Evolutionary conservation across 1,140 invertebrate genomes (phyloP).

Genomic region (Drosophila burlai): DNA sequence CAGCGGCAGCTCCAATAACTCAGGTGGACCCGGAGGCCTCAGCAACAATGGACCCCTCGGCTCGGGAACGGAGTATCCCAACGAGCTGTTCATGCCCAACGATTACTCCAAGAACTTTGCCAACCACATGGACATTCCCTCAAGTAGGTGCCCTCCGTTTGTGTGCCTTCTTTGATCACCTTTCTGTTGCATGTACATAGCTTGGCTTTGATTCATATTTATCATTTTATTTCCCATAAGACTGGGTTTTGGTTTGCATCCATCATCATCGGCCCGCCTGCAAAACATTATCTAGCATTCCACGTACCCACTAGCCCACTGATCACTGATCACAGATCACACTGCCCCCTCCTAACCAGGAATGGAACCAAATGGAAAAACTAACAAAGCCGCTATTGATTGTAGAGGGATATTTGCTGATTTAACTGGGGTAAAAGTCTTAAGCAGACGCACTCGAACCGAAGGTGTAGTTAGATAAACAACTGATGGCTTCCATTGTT

Average conservation of each 20-base stretch:
- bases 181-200: slow-evolving; percentile 65
- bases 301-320: slow-evolving; percentile 40
- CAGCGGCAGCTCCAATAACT: slow-evolving; percentile 49
- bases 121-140: slow-evolving; percentile 85
- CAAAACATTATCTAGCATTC: slow-evolving; percentile 17
- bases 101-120: slow-evolving; percentile 83
- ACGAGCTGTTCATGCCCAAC: slow-evolving; percentile 82
- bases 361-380: slow-evolving; percentile 47
- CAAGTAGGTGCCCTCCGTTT: slow-evolving; percentile 71
- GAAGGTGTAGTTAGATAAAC: slow-evolving; percentile 39
- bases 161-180: slow-evolving; percentile 23
- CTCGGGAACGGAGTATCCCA: slow-evolving; percentile 72
- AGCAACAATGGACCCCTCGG: slow-evolving; percentile 38
- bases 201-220: slow-evolving; percentile 26
- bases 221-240: slow-evolving; percentile 19
- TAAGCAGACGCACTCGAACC: slow-evolving; percentile 24
- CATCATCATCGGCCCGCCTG: slow-evolving; percentile 1
- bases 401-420: slow-evolving; percentile 41
- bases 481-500: slow-evolving; percentile 27
- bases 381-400: slow-evolving; percentile 29
- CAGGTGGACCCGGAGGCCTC: slow-evolving; percentile 18
- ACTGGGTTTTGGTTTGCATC: slow-evolving; percentile 26
- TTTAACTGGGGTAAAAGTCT: slow-evolving; percentile 39
- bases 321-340: slow-evolving; percentile 7
- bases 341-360: slow-evolving; percentile 20